Base-by-base conservation (phyloP, 2,113 vertebrate species). In the Hemicordylus capensis region DNA sequence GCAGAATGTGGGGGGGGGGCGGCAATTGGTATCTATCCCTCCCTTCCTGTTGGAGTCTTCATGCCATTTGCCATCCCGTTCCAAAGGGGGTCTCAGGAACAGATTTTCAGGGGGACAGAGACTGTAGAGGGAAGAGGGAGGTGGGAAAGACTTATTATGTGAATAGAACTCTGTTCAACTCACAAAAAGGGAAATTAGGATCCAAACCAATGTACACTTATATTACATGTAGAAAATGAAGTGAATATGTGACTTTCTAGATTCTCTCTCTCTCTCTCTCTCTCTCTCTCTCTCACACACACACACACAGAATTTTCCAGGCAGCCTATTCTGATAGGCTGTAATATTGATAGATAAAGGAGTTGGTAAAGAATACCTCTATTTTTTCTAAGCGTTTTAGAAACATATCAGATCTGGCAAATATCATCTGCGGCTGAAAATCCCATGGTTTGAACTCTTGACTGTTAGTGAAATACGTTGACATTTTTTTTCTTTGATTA, bases 351-450 rank as follows among this genome's bases (percentile, higher is more conserved):
- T 70, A 75, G 20, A 19, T 24, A 44, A n/a, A 46, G 59, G 2
- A 64, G 42, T 79, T n/a, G 3, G 6, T 37, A 82, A 88, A 61
- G 28, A 89, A 94, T 94, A 98, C 96, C 96, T 98, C 93, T 90
- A 95, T 91, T 91, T 97, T 96, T 73, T 95, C 88, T 90, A 97
- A 92, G 19, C 84, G 92, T 85, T 94, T 90, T 67, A 96, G 93
- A 92, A 98, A 97, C 74, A 89, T 88, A 94, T 95, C 94, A 93
- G 94, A 97, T 93, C 91, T 96, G 81, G 89, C 92, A 92, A 98
- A 98, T 70, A 97, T 93, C 91, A 97, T 84, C 69, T 94, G 90
- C 89, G 93, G 94, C 58, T 94, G 96, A 91, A 98, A 98, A 96
- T 98, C 95, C 97, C 96, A 97, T 6, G 77, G 90, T 88, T 96